Evolutionary conservation across 2,888 invertebrate genomes (phyloP), one percentile per base, ranked within the genome.

Genomic region (Leptothorax acervorum): DNA sequence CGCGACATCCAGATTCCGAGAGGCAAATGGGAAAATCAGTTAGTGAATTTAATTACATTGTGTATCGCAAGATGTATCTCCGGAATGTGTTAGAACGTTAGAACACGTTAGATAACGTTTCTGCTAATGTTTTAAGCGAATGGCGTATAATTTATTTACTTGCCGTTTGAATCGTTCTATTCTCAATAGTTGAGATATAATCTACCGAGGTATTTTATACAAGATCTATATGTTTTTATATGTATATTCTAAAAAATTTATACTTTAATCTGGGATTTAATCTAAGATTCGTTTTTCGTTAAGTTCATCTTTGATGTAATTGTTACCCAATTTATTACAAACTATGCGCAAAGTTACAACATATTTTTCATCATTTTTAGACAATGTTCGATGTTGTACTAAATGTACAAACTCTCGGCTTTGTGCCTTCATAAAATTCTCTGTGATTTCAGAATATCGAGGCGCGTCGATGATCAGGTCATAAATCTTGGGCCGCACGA

Each of bases 401-500:
- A 35, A 35, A 35, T 35, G 35, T 15, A 57, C 42, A 42, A 45
- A 45, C 3, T 71, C 53, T 55, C 15, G 55, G n/a, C n/a, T 28
- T 42, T 2, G 9, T 2, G 9, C 15, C n/a, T 51, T 51, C 48
- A 35, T 35, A 42, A 48, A 60, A 39, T 48, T 57, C 42, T 73
- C 11, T 39, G 57, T 12, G n/a, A 73, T 60, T 62, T 74, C 60
- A 63, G 75, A 63, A 63, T 39, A 76, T 76, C 63, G 51, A 65
- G 62, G 39, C 9, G 39, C 63, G 63, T 51, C 63, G 51, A 51
- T 74, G 57, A 48, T 39, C 51, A 39, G 39, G 51, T 39, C 84
- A 85, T 90, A 90, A 90, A 90, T 89, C 88, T 79, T 70, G n/a
- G 70, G 6, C 63, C 60, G 45, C 86, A 66, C 88, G 86, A 88